Conservation (phyloP, 2,797 vertebrate genomes). For the Chaetodon trifasciatus region DNA sequence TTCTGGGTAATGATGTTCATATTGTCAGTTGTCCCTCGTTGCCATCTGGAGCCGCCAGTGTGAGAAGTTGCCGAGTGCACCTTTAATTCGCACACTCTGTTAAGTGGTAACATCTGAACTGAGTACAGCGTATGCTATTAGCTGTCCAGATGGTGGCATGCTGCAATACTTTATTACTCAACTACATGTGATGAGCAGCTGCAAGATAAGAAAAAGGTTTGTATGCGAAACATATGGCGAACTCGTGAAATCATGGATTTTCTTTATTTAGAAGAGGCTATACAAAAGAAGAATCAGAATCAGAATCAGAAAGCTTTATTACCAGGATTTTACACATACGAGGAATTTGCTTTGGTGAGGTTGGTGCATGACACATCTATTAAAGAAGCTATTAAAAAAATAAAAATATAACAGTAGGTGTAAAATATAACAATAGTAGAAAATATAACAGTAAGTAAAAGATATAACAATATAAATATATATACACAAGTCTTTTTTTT, state of each 20-base stretch:
- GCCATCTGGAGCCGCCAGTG: slow-evolving; percentile 10
- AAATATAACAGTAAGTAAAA: too few relatives aligned
- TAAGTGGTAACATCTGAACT: slow-evolving; percentile 31
- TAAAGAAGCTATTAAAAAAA: too few relatives aligned
- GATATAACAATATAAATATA: too few relatives aligned
- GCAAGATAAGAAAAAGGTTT: background rate
- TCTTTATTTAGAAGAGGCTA: slow-evolving; percentile 7
- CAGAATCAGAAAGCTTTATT: too few relatives aligned
- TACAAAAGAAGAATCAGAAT: background rate
- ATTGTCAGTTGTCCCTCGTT: background rate
- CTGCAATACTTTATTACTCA: slow-evolving; percentile 12
- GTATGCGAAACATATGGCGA: slow-evolving; percentile 8
- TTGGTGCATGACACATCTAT: too few relatives aligned
- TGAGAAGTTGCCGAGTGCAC: slow-evolving; percentile 12
- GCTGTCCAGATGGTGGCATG: slow-evolving; percentile 46
- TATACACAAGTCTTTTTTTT: too few relatives aligned
- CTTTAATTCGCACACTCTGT: slow-evolving; percentile 30
- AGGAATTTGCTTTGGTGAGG: too few relatives aligned
- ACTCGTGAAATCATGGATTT: background rate
- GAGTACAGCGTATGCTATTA: slow-evolving; percentile 6
- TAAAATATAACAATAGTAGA: too few relatives aligned
- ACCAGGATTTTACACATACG: too few relatives aligned
- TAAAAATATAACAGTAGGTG: too few relatives aligned
- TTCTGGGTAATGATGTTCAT: slow-evolving; percentile 9
- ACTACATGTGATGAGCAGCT: slow-evolving; percentile 33